phyloP scores from a whole-genome alignment of 2,888 invertebrate species.

The Calliphora vomitoria region DNA sequence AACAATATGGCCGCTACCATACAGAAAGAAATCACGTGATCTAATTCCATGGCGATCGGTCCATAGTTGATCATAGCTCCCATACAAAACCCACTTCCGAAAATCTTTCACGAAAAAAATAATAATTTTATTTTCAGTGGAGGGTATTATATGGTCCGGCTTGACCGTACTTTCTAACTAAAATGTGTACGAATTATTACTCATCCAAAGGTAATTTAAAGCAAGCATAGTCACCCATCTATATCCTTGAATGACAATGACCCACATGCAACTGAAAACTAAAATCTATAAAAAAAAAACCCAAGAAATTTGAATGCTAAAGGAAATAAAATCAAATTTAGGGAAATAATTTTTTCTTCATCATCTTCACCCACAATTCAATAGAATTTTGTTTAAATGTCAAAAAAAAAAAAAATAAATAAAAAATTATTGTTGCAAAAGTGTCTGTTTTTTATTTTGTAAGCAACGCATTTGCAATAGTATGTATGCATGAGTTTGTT shows the following conservation, averaged over 20 bases:
- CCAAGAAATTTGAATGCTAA: constrained; percentile 44
- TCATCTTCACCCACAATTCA: constrained; percentile 29
- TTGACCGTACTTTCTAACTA: too few relatives aligned
- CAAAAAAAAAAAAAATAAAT: not conserved
- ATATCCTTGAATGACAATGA: constrained; percentile 53
- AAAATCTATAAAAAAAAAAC: constrained; percentile 1
- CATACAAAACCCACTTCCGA: too few relatives aligned
- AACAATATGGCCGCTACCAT: too few relatives aligned
- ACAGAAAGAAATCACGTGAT: too few relatives aligned
- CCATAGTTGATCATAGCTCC: too few relatives aligned
- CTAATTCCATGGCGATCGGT: too few relatives aligned
- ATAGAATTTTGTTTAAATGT: constrained; percentile 4
- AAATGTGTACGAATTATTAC: not conserved
- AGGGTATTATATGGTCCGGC: too few relatives aligned
- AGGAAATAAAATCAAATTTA: constrained; percentile 40
- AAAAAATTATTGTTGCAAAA: too few relatives aligned
- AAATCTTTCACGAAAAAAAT: too few relatives aligned
- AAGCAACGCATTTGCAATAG: not conserved
- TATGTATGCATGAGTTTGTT: not conserved
- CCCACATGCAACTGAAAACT: constrained; percentile 34
- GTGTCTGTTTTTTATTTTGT: too few relatives aligned
- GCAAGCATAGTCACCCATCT: not conserved
- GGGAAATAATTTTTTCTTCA: constrained; percentile 34
- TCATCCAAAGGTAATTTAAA: not conserved
- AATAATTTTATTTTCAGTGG: too few relatives aligned